Conservation (phyloP, 2,888 invertebrate genomes). For the Amiota communis region DNA sequence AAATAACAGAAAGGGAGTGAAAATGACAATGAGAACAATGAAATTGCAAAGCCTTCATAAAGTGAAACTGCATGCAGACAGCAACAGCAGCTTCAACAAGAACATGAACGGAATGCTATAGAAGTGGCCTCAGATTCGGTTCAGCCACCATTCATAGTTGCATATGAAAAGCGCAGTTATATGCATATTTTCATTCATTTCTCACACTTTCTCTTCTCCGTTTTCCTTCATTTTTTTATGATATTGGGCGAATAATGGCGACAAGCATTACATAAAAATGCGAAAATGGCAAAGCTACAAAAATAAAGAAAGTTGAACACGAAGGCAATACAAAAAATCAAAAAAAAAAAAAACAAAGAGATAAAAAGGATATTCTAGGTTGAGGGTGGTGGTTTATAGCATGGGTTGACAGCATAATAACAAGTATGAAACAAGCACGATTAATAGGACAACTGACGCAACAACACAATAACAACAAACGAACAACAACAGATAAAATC, state of each 20-base stretch:
- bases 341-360: not conserved
- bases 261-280: conserved; percentile 22
- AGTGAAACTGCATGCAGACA: conserved; percentile 31
- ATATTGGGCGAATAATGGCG: conserved; percentile 3
- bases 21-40: conserved; percentile 33
- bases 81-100: conserved; percentile 12
- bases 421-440: conserved; percentile 25
- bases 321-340: not conserved
- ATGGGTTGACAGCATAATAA: conserved; percentile 26
- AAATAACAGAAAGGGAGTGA: conserved; percentile 35
- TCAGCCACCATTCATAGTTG: too few species aligned
- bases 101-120: not conserved
- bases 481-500: conserved; percentile 4
- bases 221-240: conserved; percentile 3
- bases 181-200: not conserved
- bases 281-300: conserved; percentile 18
- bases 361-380: not conserved
- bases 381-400: not conserved
- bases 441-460: conserved; percentile 23
- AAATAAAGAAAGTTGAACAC: not conserved
- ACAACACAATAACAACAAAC: conserved; percentile 7
- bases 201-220: not conserved
- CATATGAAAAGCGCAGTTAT: too few species aligned
- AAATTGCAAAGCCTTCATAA: too few species aligned
- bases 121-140: too few species aligned